These are phyloP conservation scores for Drosophila leonis DNA, from an alignment of 2,888 invertebrate genomes.

Conservation along the genomic window DNA sequence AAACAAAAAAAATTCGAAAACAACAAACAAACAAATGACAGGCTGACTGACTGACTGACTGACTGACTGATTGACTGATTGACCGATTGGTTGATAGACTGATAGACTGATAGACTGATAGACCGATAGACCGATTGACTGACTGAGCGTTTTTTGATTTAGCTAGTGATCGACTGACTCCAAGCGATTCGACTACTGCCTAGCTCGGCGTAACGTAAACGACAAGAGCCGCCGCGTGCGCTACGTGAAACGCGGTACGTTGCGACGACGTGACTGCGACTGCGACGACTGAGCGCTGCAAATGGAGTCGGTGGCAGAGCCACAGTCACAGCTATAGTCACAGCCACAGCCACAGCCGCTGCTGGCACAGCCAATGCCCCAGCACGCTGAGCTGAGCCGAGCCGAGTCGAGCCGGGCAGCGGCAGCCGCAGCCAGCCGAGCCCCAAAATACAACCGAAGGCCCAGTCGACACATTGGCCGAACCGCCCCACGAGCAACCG, in stretches of 20 bases:
- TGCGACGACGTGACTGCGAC: constrained; percentile 80
- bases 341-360: constrained; percentile 2
- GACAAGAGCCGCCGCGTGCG: constrained; percentile 69
- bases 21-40: constrained; percentile 5
- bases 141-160: neutral
- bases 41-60: constrained; percentile 1
- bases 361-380: constrained; percentile 18
- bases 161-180: constrained; percentile 7
- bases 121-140: constrained; percentile 5
- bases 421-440: constrained; percentile 26
- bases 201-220: constrained; percentile 46
- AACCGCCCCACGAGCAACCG: constrained; percentile 4
- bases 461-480: constrained; percentile 1
- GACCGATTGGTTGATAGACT: neutral
- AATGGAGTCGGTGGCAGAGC: constrained; percentile 39
- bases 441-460: constrained; percentile 21
- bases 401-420: constrained; percentile 27
- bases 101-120: constrained; percentile 3
- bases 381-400: constrained; percentile 18
- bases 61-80: constrained; percentile 1
- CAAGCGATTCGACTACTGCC: constrained; percentile 16
- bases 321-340: constrained; percentile 17
- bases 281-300: constrained; percentile 77
- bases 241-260: constrained; percentile 71
- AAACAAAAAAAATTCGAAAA: neutral